phyloP scores from a whole-genome alignment of 2,888 invertebrate genomes.

The Dioctria rufipes region DNA sequence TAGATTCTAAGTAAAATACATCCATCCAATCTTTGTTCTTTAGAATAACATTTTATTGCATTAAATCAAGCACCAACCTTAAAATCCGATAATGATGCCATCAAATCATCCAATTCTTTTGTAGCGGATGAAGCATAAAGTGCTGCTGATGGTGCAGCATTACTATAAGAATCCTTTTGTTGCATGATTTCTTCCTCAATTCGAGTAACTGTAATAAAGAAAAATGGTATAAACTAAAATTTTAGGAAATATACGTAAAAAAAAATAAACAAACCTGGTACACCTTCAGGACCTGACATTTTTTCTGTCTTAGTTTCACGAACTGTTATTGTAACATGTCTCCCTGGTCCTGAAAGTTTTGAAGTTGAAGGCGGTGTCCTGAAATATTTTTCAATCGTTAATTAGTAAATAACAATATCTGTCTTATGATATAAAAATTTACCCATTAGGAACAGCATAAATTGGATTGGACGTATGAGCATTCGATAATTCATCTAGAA shows the following conservation, averaged over 20 bases:
- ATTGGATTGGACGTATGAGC: conserved; percentile 64
- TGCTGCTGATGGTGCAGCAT: conserved; percentile 52
- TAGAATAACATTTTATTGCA: too few species aligned
- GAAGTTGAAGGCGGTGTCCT: conserved; percentile 49
- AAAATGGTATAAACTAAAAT: not conserved
- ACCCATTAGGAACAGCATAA: conserved; percentile 85
- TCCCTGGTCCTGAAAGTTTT: conserved; percentile 69
- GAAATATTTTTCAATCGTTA: not conserved
- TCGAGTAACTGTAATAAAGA: conserved; percentile 63
- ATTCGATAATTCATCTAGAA: conserved; percentile 86
- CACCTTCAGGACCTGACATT: conserved; percentile 69
- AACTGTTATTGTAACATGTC: conserved; percentile 75
- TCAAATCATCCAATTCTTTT: conserved; percentile 94
- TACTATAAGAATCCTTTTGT: conserved; percentile 67
- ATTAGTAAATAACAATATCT: conserved; percentile 47
- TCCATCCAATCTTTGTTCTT: too few species aligned
- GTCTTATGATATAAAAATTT: conserved; percentile 53
- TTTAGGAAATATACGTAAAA: not conserved
- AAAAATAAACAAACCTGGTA: conserved; percentile 63
- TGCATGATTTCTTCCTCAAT: conserved; percentile 68
- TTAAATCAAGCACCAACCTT: conserved; percentile 77
- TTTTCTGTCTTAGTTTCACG: conserved; percentile 76
- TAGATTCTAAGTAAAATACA: too few species aligned
- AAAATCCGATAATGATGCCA: conserved; percentile 96
- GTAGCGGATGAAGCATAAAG: conserved; percentile 87